These are phyloP conservation scores for Lasioglossum vierecki DNA, from an alignment of 2,888 invertebrate genomes.

Conservation along the genomic window DNA sequence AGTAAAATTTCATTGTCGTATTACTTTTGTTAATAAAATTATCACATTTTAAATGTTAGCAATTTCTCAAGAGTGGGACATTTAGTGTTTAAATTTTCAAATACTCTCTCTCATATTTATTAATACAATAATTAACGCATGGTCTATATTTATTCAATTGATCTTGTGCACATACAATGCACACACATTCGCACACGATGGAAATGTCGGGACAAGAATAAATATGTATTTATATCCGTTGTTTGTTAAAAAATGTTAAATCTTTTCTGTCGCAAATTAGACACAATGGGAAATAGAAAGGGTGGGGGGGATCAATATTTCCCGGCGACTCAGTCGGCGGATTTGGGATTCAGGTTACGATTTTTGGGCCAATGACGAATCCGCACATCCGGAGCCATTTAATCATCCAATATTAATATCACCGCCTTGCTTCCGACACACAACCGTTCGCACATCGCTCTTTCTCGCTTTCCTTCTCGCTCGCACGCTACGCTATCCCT, in stretches of 20 bases:
- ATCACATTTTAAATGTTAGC: background rate
- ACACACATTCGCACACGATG: background rate
- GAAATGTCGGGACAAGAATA: background rate
- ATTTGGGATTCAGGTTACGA: slow-evolving; percentile 63
- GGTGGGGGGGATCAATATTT: slow-evolving; percentile 49
- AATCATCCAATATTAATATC: slow-evolving; percentile 83
- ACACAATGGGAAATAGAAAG: background rate
- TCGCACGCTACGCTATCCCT: background rate
- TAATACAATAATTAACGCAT: background rate
- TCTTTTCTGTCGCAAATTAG: background rate
- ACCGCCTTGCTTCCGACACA: slow-evolving; percentile 72
- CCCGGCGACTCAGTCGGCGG: slow-evolving; percentile 49
- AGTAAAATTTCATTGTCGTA: background rate
- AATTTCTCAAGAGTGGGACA: background rate
- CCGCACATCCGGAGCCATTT: slow-evolving; percentile 79
- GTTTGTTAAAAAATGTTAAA: background rate
- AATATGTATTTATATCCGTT: background rate
- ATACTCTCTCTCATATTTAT: background rate
- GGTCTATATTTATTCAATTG: background rate
- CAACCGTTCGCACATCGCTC: slow-evolving; percentile 54
- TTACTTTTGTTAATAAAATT: background rate
- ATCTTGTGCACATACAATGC: too few relatives aligned
- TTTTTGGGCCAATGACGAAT: slow-evolving; percentile 73
- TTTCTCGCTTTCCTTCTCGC: slow-evolving; percentile 18
- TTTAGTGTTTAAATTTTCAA: background rate